Conservation (phyloP, 2,113 vertebrate species). For the Eudorcas thomsonii region DNA sequence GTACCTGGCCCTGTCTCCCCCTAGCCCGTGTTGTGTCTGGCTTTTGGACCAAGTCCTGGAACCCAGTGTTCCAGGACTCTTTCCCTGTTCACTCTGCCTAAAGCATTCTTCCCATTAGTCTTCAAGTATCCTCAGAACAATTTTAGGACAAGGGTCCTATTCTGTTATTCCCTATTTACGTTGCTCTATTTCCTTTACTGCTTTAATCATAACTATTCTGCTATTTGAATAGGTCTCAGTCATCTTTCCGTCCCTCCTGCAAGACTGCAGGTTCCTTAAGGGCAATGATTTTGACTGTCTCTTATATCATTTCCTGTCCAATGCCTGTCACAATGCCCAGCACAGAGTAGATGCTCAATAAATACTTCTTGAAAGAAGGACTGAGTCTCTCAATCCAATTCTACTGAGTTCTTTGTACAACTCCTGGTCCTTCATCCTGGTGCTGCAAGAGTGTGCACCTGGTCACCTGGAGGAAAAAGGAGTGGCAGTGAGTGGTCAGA, state of each 20-base stretch:
- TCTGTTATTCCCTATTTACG: background rate
- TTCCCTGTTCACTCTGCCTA: background rate
- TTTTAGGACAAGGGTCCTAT: background rate
- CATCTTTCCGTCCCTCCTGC: background rate
- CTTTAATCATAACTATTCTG: background rate
- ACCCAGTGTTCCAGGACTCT: background rate
- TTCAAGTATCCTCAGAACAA: background rate
- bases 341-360: background rate
- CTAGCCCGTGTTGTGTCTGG: background rate
- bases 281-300: background rate
- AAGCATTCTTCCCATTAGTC: background rate
- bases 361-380: background rate
- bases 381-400: background rate
- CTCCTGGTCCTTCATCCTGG: background rate
- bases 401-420: background rate
- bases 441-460: background rate
- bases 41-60: background rate
- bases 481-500: background rate
- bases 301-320: background rate
- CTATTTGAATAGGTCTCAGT: background rate
- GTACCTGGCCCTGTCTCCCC: background rate
- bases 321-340: background rate
- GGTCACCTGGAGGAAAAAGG: background rate
- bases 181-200: background rate
- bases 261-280: background rate